A percentile compares a stretch with the other conserved stretches of the same genome.
Conservation (phyloP, 2,888 invertebrate species). For the Scaptomyza parva region DNA sequence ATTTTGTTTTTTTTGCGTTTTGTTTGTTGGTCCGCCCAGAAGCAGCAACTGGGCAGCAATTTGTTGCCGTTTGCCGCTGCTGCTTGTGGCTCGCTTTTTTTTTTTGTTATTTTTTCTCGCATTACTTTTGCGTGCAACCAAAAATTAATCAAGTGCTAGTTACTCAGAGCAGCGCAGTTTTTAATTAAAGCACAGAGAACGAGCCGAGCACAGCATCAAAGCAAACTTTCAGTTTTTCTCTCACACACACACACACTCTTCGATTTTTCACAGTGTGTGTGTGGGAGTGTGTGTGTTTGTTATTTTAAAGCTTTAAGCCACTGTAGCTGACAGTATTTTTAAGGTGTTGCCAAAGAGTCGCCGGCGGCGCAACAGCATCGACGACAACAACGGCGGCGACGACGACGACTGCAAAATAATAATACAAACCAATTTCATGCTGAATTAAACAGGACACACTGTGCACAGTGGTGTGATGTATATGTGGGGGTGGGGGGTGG, state of each 20-base stretch:
- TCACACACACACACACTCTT: background rate
- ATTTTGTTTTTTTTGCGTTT: slow-evolving; percentile 1
- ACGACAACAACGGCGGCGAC: slow-evolving; percentile 21
- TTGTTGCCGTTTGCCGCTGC: slow-evolving; percentile 56
- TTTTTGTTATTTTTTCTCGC: slow-evolving; percentile 36
- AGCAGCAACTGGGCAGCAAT: slow-evolving; percentile 60
- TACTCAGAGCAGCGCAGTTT: slow-evolving; percentile 72
- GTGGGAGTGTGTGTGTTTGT: too few relatives aligned
- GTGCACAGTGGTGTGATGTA: slow-evolving; percentile 1
- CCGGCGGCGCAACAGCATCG: slow-evolving; percentile 42
- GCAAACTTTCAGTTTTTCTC: slow-evolving; percentile 55
- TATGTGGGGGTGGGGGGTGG: slow-evolving; percentile 27
- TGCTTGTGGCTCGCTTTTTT: slow-evolving; percentile 34
- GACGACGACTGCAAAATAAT: slow-evolving; percentile 71
- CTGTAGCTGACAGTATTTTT: slow-evolving; percentile 42
- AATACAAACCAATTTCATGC: slow-evolving; percentile 84
- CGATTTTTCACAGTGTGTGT: background rate
- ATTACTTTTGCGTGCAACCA: slow-evolving; percentile 80
- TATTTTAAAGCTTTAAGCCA: slow-evolving; percentile 51
- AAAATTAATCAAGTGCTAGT: slow-evolving; percentile 81
- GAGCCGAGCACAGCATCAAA: slow-evolving; percentile 70
- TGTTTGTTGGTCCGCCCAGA: slow-evolving; percentile 38
- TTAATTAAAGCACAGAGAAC: slow-evolving; percentile 74
- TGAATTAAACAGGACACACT: slow-evolving; percentile 77
- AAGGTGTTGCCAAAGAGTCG: slow-evolving; percentile 67